Conservation (phyloP, 2,888 invertebrate species). For the Augiades crinisus region DNA sequence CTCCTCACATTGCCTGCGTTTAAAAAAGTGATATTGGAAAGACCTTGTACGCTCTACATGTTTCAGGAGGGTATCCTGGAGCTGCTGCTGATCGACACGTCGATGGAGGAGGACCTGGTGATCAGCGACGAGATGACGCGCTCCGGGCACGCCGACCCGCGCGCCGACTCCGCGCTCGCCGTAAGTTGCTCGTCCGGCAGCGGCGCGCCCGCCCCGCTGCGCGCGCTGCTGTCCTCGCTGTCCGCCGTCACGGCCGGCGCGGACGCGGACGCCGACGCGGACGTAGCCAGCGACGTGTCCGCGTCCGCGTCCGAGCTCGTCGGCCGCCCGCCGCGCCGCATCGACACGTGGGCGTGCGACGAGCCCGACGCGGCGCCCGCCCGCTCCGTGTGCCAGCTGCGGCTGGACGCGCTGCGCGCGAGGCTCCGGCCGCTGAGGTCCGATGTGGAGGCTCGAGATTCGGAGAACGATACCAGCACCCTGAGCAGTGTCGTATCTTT, state of each 20-base stretch:
- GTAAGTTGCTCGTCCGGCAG: slow-evolving; percentile 46
- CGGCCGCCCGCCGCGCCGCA: slow-evolving; percentile 41
- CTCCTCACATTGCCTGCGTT: too few relatives aligned
- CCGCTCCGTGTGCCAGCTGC: slow-evolving; percentile 8
- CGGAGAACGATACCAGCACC: not conserved
- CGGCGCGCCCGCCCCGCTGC: slow-evolving; percentile 27
- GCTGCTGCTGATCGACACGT: slow-evolving; percentile 77
- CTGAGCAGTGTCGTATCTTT: not conserved
- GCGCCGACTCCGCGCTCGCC: slow-evolving; percentile 45
- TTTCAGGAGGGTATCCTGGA: slow-evolving; percentile 51
- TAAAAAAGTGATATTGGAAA: too few relatives aligned
- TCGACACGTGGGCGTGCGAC: slow-evolving; percentile 45
- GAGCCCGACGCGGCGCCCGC: slow-evolving; percentile 7
- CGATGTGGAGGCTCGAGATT: too few relatives aligned
- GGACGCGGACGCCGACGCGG: slow-evolving; percentile 3
- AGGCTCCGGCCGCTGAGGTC: too few relatives aligned
- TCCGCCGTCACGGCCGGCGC: slow-evolving; percentile 19
- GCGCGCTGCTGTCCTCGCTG: slow-evolving; percentile 7
- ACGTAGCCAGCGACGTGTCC: slow-evolving; percentile 43
- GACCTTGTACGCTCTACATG: not conserved
- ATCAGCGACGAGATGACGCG: slow-evolving; percentile 70
- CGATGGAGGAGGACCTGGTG: slow-evolving; percentile 65
- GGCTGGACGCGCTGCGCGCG: too few relatives aligned
- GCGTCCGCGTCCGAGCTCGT: slow-evolving; percentile 53
- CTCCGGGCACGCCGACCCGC: slow-evolving; percentile 70